These are phyloP conservation scores for Larimichthys crocea DNA, from an alignment of 2,113 vertebrate genomes.

Conservation along the genomic window DNA sequence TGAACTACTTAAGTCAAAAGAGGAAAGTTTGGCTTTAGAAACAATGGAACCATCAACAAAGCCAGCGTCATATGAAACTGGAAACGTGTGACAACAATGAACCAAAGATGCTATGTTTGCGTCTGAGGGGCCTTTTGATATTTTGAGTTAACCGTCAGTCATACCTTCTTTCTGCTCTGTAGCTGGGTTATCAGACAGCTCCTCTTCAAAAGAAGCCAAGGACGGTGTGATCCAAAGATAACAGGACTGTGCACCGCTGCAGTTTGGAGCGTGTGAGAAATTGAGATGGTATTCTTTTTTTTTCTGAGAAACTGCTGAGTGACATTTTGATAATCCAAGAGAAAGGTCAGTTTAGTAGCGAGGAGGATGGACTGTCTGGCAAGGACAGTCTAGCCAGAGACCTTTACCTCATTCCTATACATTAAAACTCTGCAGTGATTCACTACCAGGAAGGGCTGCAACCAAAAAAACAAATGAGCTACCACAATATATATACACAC, in stretches of 20 bases:
- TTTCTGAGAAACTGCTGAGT: slow-evolving; percentile 41
- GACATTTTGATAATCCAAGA: slow-evolving; percentile 62
- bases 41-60: not conserved
- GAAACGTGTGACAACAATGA: not conserved
- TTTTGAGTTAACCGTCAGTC: slow-evolving; percentile 35
- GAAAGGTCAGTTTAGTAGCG: slow-evolving; percentile 55
- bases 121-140: slow-evolving; percentile 31
- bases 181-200: slow-evolving; percentile 40
- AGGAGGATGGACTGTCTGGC: slow-evolving; percentile 11
- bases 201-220: slow-evolving; percentile 23
- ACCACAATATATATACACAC: not conserved
- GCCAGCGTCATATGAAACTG: slow-evolving; percentile 1
- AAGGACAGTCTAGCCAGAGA: not conserved
- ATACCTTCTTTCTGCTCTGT: slow-evolving; percentile 7
- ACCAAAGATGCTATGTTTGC: slow-evolving; percentile 10
- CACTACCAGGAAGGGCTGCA: not conserved
- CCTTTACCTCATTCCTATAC: slow-evolving; percentile 15
- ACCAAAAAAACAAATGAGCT: not conserved
- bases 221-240: slow-evolving; percentile 42
- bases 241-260: slow-evolving; percentile 14
- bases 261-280: slow-evolving; percentile 39
- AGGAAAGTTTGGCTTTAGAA: slow-evolving; percentile 10
- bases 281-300: slow-evolving; percentile 31
- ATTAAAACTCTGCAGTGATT: slow-evolving; percentile 24
- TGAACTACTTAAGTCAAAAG: not conserved